Evolutionary conservation across 1,140 invertebrate species (phyloP).

Genomic region (Euwallacea fornicatus): DNA sequence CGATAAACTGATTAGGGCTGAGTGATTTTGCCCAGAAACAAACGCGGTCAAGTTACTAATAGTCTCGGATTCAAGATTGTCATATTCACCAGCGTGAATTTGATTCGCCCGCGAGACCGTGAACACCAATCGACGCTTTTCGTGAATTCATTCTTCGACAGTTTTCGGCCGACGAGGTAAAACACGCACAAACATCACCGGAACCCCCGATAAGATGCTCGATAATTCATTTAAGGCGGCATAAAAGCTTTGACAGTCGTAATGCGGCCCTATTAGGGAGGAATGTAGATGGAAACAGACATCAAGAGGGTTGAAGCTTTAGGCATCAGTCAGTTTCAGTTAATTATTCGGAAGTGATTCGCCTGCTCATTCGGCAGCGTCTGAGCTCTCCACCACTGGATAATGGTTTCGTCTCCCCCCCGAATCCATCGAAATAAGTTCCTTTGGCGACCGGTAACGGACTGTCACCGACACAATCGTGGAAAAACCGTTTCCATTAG

Average conservation of each 20-base stretch:
- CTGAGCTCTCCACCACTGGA: neutral
- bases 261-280: conserved; percentile 32
- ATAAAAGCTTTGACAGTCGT: conserved; percentile 36
- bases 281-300: conserved; percentile 30
- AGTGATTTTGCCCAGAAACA: neutral
- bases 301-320: conserved; percentile 15
- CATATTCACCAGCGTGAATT: conserved; percentile 5
- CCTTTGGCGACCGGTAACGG: conserved; percentile 24
- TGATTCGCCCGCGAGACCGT: neutral
- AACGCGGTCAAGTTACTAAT: too few relatives aligned
- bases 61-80: neutral
- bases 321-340: conserved; percentile 14
- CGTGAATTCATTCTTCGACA: too few relatives aligned
- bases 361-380: neutral
- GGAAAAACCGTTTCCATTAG: conserved; percentile 35
- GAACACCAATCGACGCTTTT: too few relatives aligned
- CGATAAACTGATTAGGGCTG: conserved; percentile 1
- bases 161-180: neutral
- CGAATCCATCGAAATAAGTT: conserved; percentile 26
- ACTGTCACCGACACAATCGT: conserved; percentile 36
- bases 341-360: conserved; percentile 18
- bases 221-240: conserved; percentile 22
- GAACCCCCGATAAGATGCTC: conserved; percentile 15
- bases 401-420: neutral
- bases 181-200: neutral